Base-by-base conservation (phyloP, 2,888 invertebrate genomes). In the Acleris emargana region DNA sequence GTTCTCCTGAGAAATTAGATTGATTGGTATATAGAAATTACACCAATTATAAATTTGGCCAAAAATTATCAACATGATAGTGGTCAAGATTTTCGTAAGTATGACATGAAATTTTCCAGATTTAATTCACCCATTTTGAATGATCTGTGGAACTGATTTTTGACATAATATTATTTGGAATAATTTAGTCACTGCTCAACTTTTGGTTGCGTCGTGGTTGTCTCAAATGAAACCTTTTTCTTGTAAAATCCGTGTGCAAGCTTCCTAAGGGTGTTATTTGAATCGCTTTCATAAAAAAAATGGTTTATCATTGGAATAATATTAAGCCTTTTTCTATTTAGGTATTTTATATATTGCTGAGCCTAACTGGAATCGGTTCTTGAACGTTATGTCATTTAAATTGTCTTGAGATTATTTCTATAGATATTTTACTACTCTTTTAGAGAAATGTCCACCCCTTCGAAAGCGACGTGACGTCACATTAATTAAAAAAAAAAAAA, bases 51-150 rank as follows among this genome's bases (percentile, higher is more conserved):
- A 25, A 25, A 25, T 43, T 52, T 16, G 6, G 13, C 47, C 18
- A 28, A 7, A 3, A 17, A 16, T 53, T 13, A 28, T 52, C 11
- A 16, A 11, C 7, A 0, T 54, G 5, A 16, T 38, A 17, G 54
- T 62, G 28, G 20, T 57, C 55, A 49, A 16, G n/a, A 25, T 22
- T 7, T n/a, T 47, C 54, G 45, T 58, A 58, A 52, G 51, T 63
- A 54, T 22, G 38, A 53, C 52, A 38, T 52, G 11, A 17, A 49
- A 17, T 28, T 50, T 43, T 49, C 32, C 25, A 22, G 16, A 55
- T 32, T 45, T 17, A 54, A 53, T 32, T 32, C 32, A 58, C 47
- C 17, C 57, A 32, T 18, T 58, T 28, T 5, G n/a, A 32, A 18
- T 6, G 42, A 25, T 13, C 4, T 18, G 55, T 55, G 13, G 25